Conservation (phyloP, 2,113 vertebrate genomes). For the human (Homo sapiens) region DNA sequence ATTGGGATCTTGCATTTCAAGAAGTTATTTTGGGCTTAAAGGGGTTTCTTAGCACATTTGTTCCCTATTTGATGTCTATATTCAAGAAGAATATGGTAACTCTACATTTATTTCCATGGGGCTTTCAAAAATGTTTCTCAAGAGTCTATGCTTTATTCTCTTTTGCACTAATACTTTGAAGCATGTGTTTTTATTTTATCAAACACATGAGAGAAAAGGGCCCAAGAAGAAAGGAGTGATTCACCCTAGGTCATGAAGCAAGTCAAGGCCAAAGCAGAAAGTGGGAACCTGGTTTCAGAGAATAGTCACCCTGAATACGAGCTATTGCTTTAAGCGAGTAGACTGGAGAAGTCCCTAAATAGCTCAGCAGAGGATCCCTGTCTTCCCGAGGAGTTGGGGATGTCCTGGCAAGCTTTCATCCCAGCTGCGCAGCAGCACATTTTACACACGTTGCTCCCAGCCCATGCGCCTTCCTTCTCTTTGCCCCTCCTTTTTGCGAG, state of each 20-base stretch:
- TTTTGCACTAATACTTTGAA: neutral
- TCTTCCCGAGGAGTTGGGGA: neutral
- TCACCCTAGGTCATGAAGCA: neutral
- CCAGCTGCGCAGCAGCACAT: neutral
- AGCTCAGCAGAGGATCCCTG: neutral
- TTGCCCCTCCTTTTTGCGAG: neutral
- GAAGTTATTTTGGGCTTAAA: neutral
- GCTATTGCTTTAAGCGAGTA: neutral
- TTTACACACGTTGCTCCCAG: rapidly evolving
- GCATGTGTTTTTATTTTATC: neutral
- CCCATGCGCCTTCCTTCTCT: rapidly evolving
- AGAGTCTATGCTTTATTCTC: neutral
- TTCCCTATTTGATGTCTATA: neutral
- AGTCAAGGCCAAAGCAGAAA: neutral
- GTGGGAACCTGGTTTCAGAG: neutral
- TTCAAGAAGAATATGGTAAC: neutral
- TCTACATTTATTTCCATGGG: neutral
- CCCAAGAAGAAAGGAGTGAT: neutral
- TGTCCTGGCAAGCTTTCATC: neutral
- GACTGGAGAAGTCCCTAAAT: neutral
- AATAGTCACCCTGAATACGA: neutral
- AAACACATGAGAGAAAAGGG: neutral
- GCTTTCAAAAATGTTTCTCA: neutral
- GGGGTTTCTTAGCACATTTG: neutral
- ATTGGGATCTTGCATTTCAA: neutral